These are phyloP conservation scores for Dicerorhinus sumatrensis DNA, from an alignment of 2,113 vertebrate species.

Conservation along the genomic window DNA sequence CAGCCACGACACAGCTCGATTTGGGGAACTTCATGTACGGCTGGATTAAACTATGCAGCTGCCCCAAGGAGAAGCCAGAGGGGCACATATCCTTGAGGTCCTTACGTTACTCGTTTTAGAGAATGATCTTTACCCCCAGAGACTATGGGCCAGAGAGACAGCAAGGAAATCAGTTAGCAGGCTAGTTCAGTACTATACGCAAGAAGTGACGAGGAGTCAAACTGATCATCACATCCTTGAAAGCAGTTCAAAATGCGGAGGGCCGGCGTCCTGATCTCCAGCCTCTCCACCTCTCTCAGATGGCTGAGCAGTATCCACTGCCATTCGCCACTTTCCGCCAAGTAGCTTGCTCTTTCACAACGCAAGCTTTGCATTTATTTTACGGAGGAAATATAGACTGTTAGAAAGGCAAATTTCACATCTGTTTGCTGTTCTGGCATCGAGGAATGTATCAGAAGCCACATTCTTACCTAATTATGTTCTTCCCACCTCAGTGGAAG, in stretches of 20 bases:
- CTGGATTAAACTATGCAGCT: background rate
- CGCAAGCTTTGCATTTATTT: constrained; percentile 5
- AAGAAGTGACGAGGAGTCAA: background rate
- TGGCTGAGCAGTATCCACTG: background rate
- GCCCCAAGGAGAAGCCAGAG: background rate
- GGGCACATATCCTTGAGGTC: background rate
- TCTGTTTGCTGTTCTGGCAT: background rate
- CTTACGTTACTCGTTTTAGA: background rate
- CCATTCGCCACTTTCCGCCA: background rate
- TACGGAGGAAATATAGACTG: background rate
- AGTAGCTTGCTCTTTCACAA: background rate
- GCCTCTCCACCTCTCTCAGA: background rate
- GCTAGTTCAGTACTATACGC: background rate
- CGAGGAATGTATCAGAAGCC: background rate
- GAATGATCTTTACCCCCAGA: background rate
- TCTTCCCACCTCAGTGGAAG: background rate
- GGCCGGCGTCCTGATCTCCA: background rate
- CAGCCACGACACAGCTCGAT: background rate
- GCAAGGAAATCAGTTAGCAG: background rate
- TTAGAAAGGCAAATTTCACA: background rate
- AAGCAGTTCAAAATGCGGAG: background rate
- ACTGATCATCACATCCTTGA: background rate
- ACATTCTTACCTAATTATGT: background rate
- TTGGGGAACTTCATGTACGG: background rate
- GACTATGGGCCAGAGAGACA: background rate